Base-by-base conservation (phyloP, 2,888 invertebrate genomes). In the Zaprionus bogoriensis region DNA sequence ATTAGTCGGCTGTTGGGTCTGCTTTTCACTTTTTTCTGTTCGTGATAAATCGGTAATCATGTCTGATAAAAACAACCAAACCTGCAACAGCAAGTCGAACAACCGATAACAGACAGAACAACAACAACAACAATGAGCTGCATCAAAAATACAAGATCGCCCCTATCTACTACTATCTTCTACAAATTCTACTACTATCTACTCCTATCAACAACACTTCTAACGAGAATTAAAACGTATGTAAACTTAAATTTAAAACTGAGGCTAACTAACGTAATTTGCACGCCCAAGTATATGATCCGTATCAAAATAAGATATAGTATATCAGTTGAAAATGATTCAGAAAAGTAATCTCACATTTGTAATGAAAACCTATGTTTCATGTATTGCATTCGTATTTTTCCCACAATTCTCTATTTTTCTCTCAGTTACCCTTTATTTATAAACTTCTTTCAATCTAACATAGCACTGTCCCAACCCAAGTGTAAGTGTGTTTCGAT, bases 171-270 rank as follows among this genome's bases (percentile, higher is more conserved):
- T 52, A 59, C 45, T 65, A 61, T 17, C 41, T 42, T 17, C 47
- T 47, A 32, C 47, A 19, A 48, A 36, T 23, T 22, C 48, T 38
- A 25, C 53, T 45, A 12, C 30, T 47, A 48, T 23, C 32, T 59
- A 53, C 53, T 52, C 75, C 54, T 57, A 67, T 62, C 62, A 65
- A 51, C 74, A 74, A 62, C 61, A 83, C 62, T 77, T 79, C 61
- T 60, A 53, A 73, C 39, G 48, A 75, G 67, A 57, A 62, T 84
- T 74, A 30, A 77, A 84, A 84, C 75, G 77, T 84, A 78, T 84
- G 77, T 78, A 78, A 78, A 52, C 59, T 63, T 4, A 19, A 61
- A 58, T 64, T 52, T 38, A 25, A 38, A 55, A 32, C 32, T 39
- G n/a, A 10, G 25, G 25, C 55, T 28, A 55, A 69, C 51, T 55